Evolutionary conservation across 2,113 vertebrate species (phyloP).

Genomic region (Halcyon malimbica): DNA sequence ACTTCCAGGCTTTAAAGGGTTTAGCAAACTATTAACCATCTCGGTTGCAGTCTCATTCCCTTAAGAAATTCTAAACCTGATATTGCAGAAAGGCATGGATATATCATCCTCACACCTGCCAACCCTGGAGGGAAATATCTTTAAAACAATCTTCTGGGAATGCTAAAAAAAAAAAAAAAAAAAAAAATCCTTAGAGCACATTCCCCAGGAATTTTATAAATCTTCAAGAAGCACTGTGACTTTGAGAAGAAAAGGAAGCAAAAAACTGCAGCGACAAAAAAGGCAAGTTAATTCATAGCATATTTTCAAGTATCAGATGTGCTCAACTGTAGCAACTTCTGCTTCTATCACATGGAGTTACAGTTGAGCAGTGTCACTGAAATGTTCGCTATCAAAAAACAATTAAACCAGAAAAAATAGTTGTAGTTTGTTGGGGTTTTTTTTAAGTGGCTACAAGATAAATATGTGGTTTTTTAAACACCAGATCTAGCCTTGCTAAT

Average conservation of each 20-base stretch:
- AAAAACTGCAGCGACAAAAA: not conserved
- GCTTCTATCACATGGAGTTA: not conserved
- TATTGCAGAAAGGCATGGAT: constrained; percentile 60
- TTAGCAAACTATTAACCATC: constrained; percentile 19
- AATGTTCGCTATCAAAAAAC: not conserved
- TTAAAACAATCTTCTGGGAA: constrained; percentile 61
- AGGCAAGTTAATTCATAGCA: constrained; percentile 49
- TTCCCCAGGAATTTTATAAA: constrained; percentile 57
- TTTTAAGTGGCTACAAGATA: not conserved
- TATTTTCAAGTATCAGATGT: constrained; percentile 30
- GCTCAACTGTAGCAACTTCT: not conserved
- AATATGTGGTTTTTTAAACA: not conserved
- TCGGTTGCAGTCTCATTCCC: constrained; percentile 17
- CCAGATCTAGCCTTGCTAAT: not conserved
- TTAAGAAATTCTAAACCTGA: constrained; percentile 58
- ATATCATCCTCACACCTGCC: constrained; percentile 66
- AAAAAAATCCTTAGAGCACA: constrained; percentile 17
- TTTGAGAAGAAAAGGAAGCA: constrained; percentile 55
- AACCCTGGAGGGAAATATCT: constrained; percentile 68
- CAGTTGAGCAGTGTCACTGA: not conserved
- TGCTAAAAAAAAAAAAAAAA: not conserved
- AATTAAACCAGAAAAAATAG: not conserved
- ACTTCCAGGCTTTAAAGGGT: constrained; percentile 43
- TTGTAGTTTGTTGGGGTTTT: not conserved
- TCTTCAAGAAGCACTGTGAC: constrained; percentile 32